Evolutionary conservation across 2,797 vertebrate species (phyloP).

Genomic region (Oryzias dopingdopingensis): DNA sequence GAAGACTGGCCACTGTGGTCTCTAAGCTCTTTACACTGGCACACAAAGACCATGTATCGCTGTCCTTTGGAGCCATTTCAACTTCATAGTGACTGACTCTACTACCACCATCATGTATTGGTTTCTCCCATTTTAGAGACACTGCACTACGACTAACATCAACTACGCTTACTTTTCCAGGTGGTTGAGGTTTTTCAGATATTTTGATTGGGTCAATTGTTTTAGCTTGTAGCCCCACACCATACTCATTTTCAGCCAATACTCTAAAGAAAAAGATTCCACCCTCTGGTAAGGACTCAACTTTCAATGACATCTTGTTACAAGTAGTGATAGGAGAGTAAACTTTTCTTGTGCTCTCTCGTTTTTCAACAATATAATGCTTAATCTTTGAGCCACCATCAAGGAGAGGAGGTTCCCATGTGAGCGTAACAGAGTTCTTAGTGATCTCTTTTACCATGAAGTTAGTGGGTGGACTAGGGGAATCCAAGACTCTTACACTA

Average conservation of each 20-base stretch:
- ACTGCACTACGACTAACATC: constrained; percentile 91
- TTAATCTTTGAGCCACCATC: constrained; percentile 97
- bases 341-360: constrained; percentile 95
- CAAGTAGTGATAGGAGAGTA: constrained; percentile 92
- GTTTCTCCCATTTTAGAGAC: constrained; percentile 92
- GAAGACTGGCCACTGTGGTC: constrained; percentile 86
- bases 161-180: constrained; percentile 92
- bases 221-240: constrained; percentile 89
- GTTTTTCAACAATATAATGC: constrained; percentile 96
- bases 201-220: constrained; percentile 90
- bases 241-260: constrained; percentile 94
- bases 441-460: constrained; percentile 92
- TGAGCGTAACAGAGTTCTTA: constrained; percentile 90
- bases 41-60: constrained; percentile 91
- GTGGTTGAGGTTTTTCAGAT: constrained; percentile 96
- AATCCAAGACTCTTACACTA: constrained; percentile 93
- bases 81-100: constrained; percentile 93
- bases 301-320: constrained; percentile 92
- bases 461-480: constrained; percentile 92
- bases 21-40: constrained; percentile 88
- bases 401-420: constrained; percentile 94
- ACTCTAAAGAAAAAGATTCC: constrained; percentile 95
- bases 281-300: constrained; percentile 93
- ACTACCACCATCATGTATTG: constrained; percentile 94
- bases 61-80: constrained; percentile 92